A percentile compares a stretch with the other conserved stretches of the same genome.
Conservation (phyloP, 35 echinoderm and acorn worm genomes). For the Strongylocentrotus purpuratus region DNA sequence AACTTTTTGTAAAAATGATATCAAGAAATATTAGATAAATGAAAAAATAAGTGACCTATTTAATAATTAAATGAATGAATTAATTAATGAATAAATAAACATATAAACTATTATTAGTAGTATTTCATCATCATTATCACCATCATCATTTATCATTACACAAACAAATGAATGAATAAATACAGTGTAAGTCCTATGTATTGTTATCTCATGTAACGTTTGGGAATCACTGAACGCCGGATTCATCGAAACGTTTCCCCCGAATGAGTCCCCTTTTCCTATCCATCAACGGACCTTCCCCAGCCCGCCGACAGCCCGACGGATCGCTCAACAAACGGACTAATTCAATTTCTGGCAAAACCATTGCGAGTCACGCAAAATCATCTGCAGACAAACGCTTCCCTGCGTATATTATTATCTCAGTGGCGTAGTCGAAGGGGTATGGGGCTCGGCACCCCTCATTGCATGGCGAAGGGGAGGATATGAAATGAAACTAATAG, state of each 20-base stretch:
- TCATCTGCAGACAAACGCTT: neutral
- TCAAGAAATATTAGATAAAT: neutral
- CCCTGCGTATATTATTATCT: neutral
- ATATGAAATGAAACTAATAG: too few species aligned
- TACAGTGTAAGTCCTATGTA: too few species aligned
- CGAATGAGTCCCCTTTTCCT: neutral
- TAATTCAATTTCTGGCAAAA: constrained; percentile 38
- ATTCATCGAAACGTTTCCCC: neutral
- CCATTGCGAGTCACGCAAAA: constrained; percentile 16
- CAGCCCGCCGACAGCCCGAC: constrained; percentile 14
- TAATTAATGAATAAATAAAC: too few species aligned
- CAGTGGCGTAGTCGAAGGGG: neutral
- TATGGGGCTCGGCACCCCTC: neutral
- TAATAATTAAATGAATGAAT: too few species aligned
- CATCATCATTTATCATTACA: neutral
- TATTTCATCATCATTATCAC: neutral
- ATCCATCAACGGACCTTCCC: constrained; percentile 4
- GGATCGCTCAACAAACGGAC: neutral
- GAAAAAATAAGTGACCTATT: neutral
- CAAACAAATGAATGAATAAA: too few species aligned
- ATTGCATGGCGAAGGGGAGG: too few species aligned
- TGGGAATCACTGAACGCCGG: neutral
- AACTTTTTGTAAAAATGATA: neutral
- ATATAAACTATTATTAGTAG: too few species aligned
- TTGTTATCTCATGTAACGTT: neutral